These are phyloP conservation scores for Leucopternis melanops DNA, from an alignment of 2,113 vertebrate species.

Conservation along the genomic window DNA sequence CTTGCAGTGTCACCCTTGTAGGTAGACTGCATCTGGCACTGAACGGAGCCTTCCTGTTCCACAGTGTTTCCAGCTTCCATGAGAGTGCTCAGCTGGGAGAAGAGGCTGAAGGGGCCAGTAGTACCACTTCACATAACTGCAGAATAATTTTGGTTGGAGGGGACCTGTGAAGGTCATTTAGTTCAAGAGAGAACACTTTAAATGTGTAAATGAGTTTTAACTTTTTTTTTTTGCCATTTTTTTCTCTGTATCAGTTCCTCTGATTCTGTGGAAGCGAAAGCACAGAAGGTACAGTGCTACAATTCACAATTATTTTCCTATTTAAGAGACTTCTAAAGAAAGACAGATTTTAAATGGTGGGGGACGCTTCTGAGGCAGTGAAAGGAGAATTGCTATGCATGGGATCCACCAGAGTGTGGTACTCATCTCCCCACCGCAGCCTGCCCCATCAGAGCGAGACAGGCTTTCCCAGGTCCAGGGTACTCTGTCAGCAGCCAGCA, in stretches of 20 bases:
- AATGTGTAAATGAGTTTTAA: not conserved
- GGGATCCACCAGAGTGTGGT: not conserved
- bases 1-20: not conserved
- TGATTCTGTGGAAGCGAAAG: not conserved
- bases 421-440: not conserved
- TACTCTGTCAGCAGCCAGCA: not conserved
- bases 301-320: not conserved
- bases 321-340: not conserved
- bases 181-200: not conserved
- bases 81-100: not conserved
- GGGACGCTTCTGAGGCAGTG: not conserved
- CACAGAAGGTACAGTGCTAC: not conserved
- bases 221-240: not conserved
- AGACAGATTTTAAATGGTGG: not conserved
- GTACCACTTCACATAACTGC: not conserved
- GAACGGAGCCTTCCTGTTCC: not conserved
- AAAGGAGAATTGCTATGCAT: not conserved
- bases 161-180: not conserved
- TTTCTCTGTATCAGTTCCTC: not conserved
- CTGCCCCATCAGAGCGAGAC: fast-evolving
- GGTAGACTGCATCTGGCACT: no score
- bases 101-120: not conserved
- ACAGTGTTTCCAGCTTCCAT: not conserved
- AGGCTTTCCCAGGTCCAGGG: not conserved
- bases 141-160: not conserved